Conservation (phyloP, 2,888 invertebrate species). For the Agrypnus murinus region DNA sequence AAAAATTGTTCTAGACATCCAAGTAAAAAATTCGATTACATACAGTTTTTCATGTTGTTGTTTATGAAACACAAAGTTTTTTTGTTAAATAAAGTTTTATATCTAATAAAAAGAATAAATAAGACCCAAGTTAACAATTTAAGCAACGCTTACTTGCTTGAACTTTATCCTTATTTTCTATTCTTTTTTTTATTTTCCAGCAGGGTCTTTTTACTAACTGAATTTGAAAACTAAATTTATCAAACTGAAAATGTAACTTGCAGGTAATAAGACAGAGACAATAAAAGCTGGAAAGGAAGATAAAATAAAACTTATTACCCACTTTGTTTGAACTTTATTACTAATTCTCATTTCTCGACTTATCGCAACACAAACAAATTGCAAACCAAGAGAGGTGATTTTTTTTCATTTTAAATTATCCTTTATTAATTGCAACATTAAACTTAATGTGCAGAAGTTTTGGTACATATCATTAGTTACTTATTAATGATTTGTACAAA, state of each 20-base stretch:
- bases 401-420: slow-evolving; percentile 29
- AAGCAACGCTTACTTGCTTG: too few relatives aligned
- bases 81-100: too few relatives aligned
- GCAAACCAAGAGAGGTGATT: slow-evolving; percentile 16
- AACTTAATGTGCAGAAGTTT: slow-evolving; percentile 8
- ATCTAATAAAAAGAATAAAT: too few relatives aligned
- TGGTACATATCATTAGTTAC: neutral
- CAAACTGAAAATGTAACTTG: slow-evolving; percentile 7
- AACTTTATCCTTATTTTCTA: too few relatives aligned
- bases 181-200: too few relatives aligned
- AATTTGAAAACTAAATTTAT: too few relatives aligned
- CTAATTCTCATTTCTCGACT: slow-evolving; percentile 41
- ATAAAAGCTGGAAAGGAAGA: slow-evolving; percentile 39
- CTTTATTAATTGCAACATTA: slow-evolving; percentile 26
- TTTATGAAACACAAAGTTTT: too few relatives aligned
- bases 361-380: slow-evolving; percentile 41
- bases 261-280: slow-evolving; percentile 21
- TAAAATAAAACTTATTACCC: slow-evolving; percentile 48
- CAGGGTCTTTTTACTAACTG: too few relatives aligned
- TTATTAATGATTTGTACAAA: neutral
- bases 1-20: too few relatives aligned
- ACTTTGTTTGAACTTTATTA: slow-evolving; percentile 48
- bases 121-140: too few relatives aligned
- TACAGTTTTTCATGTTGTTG: too few relatives aligned
- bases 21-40: too few relatives aligned